phyloP scores from a whole-genome alignment of 2,888 invertebrate species.

The Pachydiplax longipennis region DNA sequence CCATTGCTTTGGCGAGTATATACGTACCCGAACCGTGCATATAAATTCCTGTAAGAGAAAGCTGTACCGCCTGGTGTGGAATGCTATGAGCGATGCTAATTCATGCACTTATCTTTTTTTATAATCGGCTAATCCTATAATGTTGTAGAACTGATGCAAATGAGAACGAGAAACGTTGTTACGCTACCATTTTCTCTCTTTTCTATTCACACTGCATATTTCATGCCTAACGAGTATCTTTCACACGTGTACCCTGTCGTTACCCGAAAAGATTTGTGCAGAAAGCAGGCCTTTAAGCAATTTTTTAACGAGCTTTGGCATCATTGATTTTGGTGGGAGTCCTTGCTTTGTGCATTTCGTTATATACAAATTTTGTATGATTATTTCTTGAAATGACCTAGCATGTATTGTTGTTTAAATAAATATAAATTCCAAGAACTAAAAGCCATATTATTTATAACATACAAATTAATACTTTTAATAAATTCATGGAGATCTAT shows the following conservation, averaged over 20 bases:
- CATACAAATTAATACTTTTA: not conserved
- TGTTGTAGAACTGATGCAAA: not conserved
- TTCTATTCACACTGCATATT: not conserved
- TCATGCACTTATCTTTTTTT: not conserved
- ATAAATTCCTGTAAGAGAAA: not conserved
- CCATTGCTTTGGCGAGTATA: too few species aligned
- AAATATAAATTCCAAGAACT: not conserved
- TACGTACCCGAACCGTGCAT: too few species aligned
- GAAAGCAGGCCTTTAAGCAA: not conserved
- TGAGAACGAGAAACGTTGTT: not conserved
- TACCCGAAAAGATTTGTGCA: not conserved
- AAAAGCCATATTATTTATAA: not conserved
- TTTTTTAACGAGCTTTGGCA: not conserved
- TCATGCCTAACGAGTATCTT: not conserved
- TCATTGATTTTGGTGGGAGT: slow-evolving; percentile 7
- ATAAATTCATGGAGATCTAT: too few species aligned
- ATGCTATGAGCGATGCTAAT: not conserved
- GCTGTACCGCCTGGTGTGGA: not conserved
- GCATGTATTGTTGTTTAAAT: slow-evolving; percentile 39
- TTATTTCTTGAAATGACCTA: slow-evolving; percentile 25
- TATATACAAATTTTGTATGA: slow-evolving; percentile 40
- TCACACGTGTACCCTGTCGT: not conserved
- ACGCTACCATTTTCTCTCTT: not conserved
- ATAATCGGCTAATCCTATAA: not conserved
- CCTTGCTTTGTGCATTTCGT: slow-evolving; percentile 45